Evolutionary conservation across 2,113 vertebrate genomes (phyloP).

Genomic region (Dolichotis patagonum): DNA sequence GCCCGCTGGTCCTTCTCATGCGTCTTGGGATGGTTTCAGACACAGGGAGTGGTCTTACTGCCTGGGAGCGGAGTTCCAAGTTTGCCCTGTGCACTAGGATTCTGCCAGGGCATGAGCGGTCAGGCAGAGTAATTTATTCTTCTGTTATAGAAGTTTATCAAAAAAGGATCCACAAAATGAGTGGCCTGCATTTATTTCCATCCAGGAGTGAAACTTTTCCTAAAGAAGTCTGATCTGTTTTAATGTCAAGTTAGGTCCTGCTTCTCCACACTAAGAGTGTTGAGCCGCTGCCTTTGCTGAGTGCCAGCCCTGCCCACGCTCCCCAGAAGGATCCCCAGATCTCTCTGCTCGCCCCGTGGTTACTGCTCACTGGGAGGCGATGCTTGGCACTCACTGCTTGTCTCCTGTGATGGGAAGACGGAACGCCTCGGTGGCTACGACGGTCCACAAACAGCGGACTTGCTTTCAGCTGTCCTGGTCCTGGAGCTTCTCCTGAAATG

Average conservation of each 20-base stretch:
- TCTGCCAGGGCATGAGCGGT: too few relatives aligned
- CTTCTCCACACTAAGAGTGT: neutral
- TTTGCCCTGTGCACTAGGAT: too few relatives aligned
- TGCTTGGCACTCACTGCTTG: neutral
- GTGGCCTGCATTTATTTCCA: constrained; percentile 18
- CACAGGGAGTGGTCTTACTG: too few relatives aligned
- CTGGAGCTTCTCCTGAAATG: neutral
- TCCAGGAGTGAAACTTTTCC: neutral
- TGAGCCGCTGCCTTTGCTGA: constrained; percentile 18
- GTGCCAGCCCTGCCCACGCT: neutral
- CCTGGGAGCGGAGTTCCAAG: too few relatives aligned
- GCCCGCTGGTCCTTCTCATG: too few relatives aligned
- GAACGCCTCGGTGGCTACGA: neutral
- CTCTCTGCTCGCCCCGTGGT: neutral
- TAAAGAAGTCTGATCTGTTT: neutral
- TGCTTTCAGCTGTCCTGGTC: neutral
- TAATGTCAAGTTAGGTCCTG: constrained; percentile 20
- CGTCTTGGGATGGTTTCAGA: too few relatives aligned
- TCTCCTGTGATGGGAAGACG: neutral
- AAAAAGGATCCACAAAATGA: neutral
- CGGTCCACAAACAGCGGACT: neutral
- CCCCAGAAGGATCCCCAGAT: neutral
- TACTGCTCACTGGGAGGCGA: neutral
- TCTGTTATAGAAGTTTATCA: neutral
- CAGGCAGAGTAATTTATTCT: neutral